Base-by-base conservation (phyloP, 1,140 invertebrate species). In the Penaeus vannamei region DNA sequence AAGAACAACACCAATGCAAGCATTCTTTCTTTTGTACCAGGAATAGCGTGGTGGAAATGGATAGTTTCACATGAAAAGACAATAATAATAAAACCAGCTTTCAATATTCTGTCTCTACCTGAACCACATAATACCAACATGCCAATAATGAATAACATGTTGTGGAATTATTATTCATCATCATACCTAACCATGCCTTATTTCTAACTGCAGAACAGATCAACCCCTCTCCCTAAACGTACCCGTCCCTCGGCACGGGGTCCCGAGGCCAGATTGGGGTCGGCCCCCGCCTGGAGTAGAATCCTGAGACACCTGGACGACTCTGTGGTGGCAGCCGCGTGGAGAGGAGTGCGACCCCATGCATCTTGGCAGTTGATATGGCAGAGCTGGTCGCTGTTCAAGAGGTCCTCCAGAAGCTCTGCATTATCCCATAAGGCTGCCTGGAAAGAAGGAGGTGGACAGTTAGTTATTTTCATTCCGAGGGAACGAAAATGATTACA, bases 341-440 rank as follows among this genome's bases (percentile, higher is more conserved):
- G 97, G 3, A 98, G 93, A 0, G 96, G 95, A 20, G 96, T 97
- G 23, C 97, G 93, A 0, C 96, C 96, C 95, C 95, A 96, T 5
- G 95, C 95, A 92, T 98, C 97, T 85, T 95, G 94, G 80, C 95
- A 95, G 93, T 98, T 96, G 26, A 97, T 95, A 77, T 95, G 94
- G n/a, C 93, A 93, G 46, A 94, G 93, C 91, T 96, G 94, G 59
- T 96, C 96, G 3, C 96, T 96, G 84, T 95, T 94, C 4, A 98
- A 92, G 60, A 98, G 93, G 93, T 98, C 97, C 92, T 96, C 95
- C 46, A 98, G 93, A 1, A 98, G 94, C 92, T 98, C 97, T 20
- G 96, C 95, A 92, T 98, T 98, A 93, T 98, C 97, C 97, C 97
- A 98, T 32, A 98, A 93, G 7, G 97, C 97, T 26, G 97, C 97